These are phyloP conservation scores for Aphis craccivora DNA, from an alignment of 1,140 invertebrate genomes.

Conservation along the genomic window DNA sequence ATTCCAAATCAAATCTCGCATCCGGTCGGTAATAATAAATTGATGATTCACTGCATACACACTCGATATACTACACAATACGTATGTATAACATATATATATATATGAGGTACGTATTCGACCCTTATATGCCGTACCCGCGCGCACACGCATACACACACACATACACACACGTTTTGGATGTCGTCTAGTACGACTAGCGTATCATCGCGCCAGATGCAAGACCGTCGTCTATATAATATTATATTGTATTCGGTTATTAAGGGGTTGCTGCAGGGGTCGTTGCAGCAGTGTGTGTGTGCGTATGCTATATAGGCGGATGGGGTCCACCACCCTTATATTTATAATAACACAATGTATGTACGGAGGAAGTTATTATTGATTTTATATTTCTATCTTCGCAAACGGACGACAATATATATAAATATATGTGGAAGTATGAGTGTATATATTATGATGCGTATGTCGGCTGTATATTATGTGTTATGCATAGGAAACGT, in stretches of 20 bases:
- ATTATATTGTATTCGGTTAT: constrained; percentile 16
- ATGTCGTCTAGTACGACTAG: neutral
- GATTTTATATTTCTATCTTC: constrained; percentile 30
- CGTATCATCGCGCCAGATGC: constrained; percentile 21
- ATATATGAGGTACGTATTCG: neutral
- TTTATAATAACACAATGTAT: neutral
- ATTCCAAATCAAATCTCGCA: neutral
- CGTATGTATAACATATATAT: neutral
- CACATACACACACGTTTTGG: neutral
- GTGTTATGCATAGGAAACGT: neutral
- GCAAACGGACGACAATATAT: neutral
- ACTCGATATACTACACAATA: constrained; percentile 1
- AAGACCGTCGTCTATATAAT: neutral
- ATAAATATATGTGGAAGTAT: no score
- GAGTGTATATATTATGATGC: no score
- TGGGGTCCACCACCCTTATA: constrained; percentile 31
- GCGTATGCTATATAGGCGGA: neutral
- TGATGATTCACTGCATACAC: constrained; percentile 8
- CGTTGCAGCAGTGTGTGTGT: neutral
- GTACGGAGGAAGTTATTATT: constrained; percentile 33
- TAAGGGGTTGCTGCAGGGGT: constrained; percentile 23
- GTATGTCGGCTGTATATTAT: neutral
- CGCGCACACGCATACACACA: neutral
- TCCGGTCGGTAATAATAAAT: constrained; percentile 18
- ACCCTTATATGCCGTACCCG: neutral